A percentile compares a stretch with the other conserved stretches of the same genome.
These are phyloP conservation scores for Caenorhabditis sinica DNA, from an alignment of 2,888 invertebrate genomes.

Conservation along the genomic window DNA sequence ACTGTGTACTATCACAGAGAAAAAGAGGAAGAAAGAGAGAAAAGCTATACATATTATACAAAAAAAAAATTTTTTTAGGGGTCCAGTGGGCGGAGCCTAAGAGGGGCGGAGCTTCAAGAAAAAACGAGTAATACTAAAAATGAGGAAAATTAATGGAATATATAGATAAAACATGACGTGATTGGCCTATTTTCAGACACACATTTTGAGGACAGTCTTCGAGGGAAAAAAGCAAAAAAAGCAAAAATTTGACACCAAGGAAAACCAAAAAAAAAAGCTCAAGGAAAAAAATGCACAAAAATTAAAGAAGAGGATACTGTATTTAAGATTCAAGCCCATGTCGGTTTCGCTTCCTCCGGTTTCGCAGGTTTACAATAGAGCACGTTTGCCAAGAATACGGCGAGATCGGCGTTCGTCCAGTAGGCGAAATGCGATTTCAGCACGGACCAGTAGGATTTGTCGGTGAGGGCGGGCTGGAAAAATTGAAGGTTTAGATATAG, in stretches of 20 bases:
- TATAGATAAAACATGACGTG: conserved; percentile 53
- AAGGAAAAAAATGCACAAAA: no score
- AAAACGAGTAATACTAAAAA: conserved; percentile 8
- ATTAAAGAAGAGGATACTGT: no score
- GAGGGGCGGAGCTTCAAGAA: not conserved
- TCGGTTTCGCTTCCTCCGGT: conserved; percentile 61
- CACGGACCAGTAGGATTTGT: conserved; percentile 82
- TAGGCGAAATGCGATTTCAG: conserved; percentile 81
- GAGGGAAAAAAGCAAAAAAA: no score
- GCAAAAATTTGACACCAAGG: conserved; percentile 14
- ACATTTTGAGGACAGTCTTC: no score
- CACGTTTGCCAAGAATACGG: conserved; percentile 77
- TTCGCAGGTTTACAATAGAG: conserved; percentile 70
- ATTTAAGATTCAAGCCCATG: conserved; percentile 51
- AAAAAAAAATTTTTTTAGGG: conserved; percentile 2
- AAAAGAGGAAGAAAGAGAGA: not conserved
- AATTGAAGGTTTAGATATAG: not conserved
- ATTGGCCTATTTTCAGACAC: conserved; percentile 47
- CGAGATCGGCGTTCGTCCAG: conserved; percentile 81
- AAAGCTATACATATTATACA: conserved; percentile 61
- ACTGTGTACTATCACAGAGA: conserved; percentile 41
- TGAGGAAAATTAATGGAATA: not conserved
- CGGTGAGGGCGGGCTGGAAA: conserved; percentile 81
- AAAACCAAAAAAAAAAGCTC: not conserved
- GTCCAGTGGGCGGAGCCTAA: no score